These are phyloP conservation scores for Pristionchus maxplancki DNA, from an alignment of 2,888 invertebrate species.

Conservation along the genomic window DNA sequence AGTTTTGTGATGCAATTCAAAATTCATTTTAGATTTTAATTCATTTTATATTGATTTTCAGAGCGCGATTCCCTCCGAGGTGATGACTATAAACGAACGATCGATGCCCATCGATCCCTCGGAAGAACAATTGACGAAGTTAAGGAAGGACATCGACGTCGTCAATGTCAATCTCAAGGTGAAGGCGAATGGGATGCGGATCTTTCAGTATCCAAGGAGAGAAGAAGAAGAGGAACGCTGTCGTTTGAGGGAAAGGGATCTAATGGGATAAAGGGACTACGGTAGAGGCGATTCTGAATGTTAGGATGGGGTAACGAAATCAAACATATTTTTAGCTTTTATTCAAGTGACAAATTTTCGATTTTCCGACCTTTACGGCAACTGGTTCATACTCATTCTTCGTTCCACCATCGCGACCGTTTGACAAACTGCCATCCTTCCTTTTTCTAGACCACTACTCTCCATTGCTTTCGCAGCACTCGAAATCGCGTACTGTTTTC, in stretches of 20 bases:
- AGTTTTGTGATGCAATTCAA: no score
- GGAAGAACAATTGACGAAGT: constrained; percentile 90
- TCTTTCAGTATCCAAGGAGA: no score
- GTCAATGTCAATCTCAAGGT: constrained; percentile 79
- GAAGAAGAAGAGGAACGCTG: not conserved
- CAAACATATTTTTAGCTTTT: not conserved
- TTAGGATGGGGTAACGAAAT: not conserved
- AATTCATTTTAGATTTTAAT: not conserved
- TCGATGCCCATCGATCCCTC: constrained; percentile 80
- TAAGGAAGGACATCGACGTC: constrained; percentile 92
- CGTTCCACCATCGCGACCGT: constrained; percentile 10
- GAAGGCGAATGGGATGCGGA: not conserved
- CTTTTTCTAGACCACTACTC: not conserved
- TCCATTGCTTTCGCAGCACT: not conserved
- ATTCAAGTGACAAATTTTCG: not conserved
- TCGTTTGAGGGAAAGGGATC: not conserved
- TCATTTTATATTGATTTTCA: no score
- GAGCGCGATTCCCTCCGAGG: constrained; percentile 51
- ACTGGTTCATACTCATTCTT: not conserved
- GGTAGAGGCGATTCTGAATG: not conserved
- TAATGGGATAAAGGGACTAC: not conserved
- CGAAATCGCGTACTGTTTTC: not conserved
- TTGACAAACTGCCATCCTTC: not conserved
- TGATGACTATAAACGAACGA: constrained; percentile 55
- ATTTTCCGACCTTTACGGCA: not conserved